Evolutionary conservation across 2,113 vertebrate genomes (phyloP).

Genomic region (Ardeotis arabs): DNA sequence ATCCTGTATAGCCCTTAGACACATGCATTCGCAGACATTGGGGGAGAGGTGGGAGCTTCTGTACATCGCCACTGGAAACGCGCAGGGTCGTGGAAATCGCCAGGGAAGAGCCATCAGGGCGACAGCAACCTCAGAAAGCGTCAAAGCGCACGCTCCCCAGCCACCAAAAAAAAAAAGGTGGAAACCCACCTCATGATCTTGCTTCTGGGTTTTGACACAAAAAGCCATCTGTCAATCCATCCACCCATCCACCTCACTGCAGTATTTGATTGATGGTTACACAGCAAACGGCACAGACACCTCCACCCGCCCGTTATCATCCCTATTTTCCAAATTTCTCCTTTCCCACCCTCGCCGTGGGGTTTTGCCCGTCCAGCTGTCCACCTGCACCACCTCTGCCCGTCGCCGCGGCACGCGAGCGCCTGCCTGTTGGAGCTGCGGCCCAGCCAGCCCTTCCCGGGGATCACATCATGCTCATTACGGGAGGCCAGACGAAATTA

Average conservation of each 20-base stretch:
- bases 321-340: background rate
- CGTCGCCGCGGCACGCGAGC: fast-evolving
- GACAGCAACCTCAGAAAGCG: background rate
- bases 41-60: conserved; percentile 43
- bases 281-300: background rate
- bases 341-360: fast-evolving
- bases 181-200: background rate
- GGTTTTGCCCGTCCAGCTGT: background rate
- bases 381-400: background rate
- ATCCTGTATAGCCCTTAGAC: conserved; percentile 65
- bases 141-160: background rate
- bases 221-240: background rate
- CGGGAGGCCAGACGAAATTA: background rate
- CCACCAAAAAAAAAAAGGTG: background rate
- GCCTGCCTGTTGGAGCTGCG: fast-evolving
- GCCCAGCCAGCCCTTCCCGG: background rate
- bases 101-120: conserved; percentile 1
- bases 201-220: background rate
- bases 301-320: background rate
- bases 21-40: conserved; percentile 58
- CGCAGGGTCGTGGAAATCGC: background rate
- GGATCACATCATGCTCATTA: background rate
- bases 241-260: background rate
- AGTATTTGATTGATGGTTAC: background rate
- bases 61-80: conserved; percentile 36